Evolutionary conservation across 2,113 vertebrate species (phyloP), one percentile per base, ranked within the genome.

Genomic region (Potamarius usumacintae): DNA sequence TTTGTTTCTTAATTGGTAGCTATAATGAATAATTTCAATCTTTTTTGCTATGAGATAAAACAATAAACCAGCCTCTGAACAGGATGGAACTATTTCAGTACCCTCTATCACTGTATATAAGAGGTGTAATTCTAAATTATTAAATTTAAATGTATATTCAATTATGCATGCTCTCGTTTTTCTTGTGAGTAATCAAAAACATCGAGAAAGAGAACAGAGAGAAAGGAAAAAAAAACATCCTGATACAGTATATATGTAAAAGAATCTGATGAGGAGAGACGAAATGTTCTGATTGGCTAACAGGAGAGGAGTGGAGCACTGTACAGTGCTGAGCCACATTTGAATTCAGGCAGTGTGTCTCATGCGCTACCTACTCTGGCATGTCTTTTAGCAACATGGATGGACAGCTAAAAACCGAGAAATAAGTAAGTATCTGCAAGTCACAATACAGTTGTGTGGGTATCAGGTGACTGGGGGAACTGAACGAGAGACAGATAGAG

Each of bases 341-440:
- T 94, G 86, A 93, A 95, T 95, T 95, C 94, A 94, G 91, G 81
- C 93, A 90, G 93, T 93, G 92, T 92, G 92, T 93, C 92, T 94
- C 92, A 92, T 94, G 94, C 92, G 91, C 94, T 94, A 92, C 91
- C 92, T 92, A 90, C 92, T 93, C 91, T 86, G 89, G 93, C 94
- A 93, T 92, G 91, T 34, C 12, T 53, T 83, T 63, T 52, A 81
- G 93, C 93, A 94, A 94, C 93, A 93, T 82, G 30, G 85, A 53
- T 72, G 5, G 12, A 78, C 10, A 25, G 5, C 53, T 42, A 80
- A 52, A 65, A 52, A 7, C 11, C 67, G 62, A 83, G 53, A n/a
- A 52, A 42, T 60, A 90, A 74, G 89, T 30, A 76, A 53, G 63
- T 74, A 85, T 82, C 83, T 88, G 89, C 90, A 90, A 87, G 85